Percentiles rank a stretch among this genome's conserved stretches.
These are phyloP conservation scores for Anolis apletophallus DNA, from an alignment of 2,797 vertebrate species.

Conservation along the genomic window DNA sequence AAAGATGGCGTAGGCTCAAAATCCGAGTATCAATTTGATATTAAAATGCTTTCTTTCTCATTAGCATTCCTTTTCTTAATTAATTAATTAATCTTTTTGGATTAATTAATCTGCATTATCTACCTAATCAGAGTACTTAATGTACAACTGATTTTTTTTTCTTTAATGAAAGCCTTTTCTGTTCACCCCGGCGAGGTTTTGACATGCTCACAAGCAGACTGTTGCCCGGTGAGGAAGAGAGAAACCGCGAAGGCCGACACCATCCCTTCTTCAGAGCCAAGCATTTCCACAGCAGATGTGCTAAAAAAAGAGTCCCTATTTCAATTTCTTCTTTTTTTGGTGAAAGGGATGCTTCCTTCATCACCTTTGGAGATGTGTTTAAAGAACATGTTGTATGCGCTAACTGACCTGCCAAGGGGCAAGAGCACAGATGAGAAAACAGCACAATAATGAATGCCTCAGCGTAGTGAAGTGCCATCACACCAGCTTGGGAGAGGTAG, in stretches of 20 bases:
- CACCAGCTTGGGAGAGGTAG: too few species aligned
- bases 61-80: neutral
- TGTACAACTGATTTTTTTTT: neutral
- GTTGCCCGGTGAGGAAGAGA: neutral
- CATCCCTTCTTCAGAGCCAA: neutral
- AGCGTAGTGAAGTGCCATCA: neutral
- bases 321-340: neutral
- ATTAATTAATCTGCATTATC: neutral
- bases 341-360: neutral
- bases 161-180: neutral
- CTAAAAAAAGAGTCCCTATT: neutral
- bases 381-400: neutral
- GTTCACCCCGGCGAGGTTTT: neutral
- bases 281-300: constrained; percentile 11
- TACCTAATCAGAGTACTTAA: neutral
- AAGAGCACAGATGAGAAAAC: neutral
- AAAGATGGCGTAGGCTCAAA: too few species aligned
- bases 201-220: neutral
- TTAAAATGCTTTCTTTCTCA: neutral
- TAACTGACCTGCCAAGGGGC: neutral
- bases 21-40: neutral
- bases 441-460: neutral
- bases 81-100: neutral
- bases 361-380: constrained; percentile 15
- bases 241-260: neutral